phyloP scores from a whole-genome alignment of 92 coral and sea anemone species.

The Epizoanthus stellaris region DNA sequence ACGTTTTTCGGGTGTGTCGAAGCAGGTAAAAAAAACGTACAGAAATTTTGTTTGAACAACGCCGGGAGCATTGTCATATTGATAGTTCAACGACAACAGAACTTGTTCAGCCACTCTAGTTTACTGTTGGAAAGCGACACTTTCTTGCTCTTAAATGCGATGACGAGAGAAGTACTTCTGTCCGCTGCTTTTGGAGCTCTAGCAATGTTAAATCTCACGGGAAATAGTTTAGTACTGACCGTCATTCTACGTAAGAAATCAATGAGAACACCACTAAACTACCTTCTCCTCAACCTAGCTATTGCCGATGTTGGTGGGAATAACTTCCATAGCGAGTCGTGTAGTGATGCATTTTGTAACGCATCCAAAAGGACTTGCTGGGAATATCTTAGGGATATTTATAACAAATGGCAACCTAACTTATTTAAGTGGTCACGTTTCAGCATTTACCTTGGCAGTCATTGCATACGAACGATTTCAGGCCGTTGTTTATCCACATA shows the following conservation, averaged over 20 bases:
- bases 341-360: not conserved
- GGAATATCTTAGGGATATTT: not conserved
- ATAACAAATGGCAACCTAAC: slow-evolving; percentile 2
- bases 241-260: not conserved
- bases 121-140: no score
- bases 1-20: no score
- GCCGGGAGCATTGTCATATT: no score
- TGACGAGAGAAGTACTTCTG: no score
- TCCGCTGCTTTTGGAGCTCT: not conserved
- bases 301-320: not conserved
- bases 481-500: slow-evolving; percentile 15
- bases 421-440: slow-evolving; percentile 1
- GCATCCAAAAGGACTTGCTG: not conserved
- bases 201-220: not conserved
- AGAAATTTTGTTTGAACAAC: no score
- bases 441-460: not conserved
- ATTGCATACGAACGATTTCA: slow-evolving; percentile 19
- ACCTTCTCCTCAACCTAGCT: slow-evolving; percentile 1
- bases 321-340: not conserved
- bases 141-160: no score
- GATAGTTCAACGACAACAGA: no score
- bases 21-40: no score
- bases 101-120: no score
- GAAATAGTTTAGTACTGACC: not conserved
- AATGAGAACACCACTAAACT: not conserved